Evolutionary conservation across 2,797 vertebrate genomes (phyloP), one percentile per base, ranked within the genome.

Genomic region (Anas flavirostris): DNA sequence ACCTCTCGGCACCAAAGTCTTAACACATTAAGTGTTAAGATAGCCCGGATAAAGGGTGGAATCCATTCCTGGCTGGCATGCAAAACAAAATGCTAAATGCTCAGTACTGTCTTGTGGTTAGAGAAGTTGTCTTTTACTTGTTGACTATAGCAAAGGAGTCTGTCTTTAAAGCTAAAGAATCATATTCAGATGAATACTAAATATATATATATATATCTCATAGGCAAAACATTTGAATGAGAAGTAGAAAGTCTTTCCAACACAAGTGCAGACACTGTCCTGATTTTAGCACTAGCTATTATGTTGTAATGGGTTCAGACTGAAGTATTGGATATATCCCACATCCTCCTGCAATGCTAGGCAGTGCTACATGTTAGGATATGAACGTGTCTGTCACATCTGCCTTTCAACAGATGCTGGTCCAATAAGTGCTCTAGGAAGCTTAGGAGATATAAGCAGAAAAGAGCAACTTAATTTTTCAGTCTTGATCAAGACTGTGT

Each of bases 231-330:
- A 17, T 75, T 66, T 69, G 33, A 62, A n/a, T 8, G 39, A 33
- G 43, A 63, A 81, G 3, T 2, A 46, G 88, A n/a, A 35, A 9
- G 0, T 0, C 0, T 64, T 88, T 78, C 12, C 31, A 53, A 18
- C 25, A 12, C 50, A 81, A 31, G 23, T 75, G 16, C 46, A 78
- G 53, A 10, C 39, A 6, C 6, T 39, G 37, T 55, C 16, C 83
- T 58, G 53, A 82, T 81, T 90, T 91, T 84, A 73, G 11, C 35
- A 66, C 14, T 46, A 55, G 18, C 3, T 66, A 41, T 44, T 52
- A 3, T 73, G 41, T 62, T 73, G 4, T 31, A 46, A 58, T 66
- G 29, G 10, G 11, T 66, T 94, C 7, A 2, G 43, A 13, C 8
- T 43, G 44, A 81, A 81, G 18, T 35, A 81, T 75, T 66, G 35